Evolutionary conservation across 2,113 vertebrate species (phyloP), one percentile per base, ranked within the genome.

Genomic region (Procavia capensis): DNA sequence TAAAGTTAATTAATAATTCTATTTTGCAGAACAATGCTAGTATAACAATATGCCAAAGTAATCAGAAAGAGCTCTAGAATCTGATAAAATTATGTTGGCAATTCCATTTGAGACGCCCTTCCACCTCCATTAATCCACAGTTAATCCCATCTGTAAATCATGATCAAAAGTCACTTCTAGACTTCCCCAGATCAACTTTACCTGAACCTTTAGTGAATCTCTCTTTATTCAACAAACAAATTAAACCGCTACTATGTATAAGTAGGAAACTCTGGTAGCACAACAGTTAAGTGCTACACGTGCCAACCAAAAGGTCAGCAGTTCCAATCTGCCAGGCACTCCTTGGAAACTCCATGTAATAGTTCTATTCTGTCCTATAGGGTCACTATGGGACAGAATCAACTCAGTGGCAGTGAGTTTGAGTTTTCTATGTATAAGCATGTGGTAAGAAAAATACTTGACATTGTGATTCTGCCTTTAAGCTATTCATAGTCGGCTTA

Each of bases 1-100:
- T 94, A 95, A 95, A 88, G 47, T 54, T 95, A 88, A 92, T 95
- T 97, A 97, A 97, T 95, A 92, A 97, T 95, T 97, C 90, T 64
- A 91, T 91, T 93, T 91, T 96, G 64, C 64, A 96, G 64, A 92
- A 75, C 90, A 90, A 59, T 57, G 85, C 31, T 91, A 66, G 54
- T 61, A 57, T 88, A 92, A 72, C 76, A 90, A 90, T 47, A 72
- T 72, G 66, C 80, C 88, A 41, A 90, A 59, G 64, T 93, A 74
- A 81, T 95, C 70, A 95, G 27, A 86, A 91, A 80, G 88, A 95
- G 93, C 63, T 88, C 82, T 9, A 94, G 82, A 54, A 92, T 87
- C 92, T 92, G 70, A 81, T 94, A 80, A 95, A 86, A 83, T 85
- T 63, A 39, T 45, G 34, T 3, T 75, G 54, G 41, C 85, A 86